A percentile compares a stretch with the other conserved stretches of the same genome.
Conservation (phyloP, 2,113 vertebrate species). For the Prionailurus viverrinus region DNA sequence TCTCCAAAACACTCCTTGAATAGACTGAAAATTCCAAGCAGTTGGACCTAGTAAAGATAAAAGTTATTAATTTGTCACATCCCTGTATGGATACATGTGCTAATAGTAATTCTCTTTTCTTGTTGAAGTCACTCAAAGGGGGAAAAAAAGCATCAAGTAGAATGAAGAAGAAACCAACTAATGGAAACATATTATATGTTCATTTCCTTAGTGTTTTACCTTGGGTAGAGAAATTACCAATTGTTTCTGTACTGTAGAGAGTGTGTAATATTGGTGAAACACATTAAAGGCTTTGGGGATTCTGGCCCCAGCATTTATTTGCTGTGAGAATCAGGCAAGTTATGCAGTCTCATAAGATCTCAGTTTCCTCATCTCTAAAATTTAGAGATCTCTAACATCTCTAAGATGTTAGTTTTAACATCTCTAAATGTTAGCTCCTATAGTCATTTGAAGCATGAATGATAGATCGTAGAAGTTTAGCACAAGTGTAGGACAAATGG, state of each 20-base stretch:
- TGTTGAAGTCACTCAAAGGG: not conserved
- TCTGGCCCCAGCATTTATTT: not conserved
- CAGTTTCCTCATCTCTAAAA: slow-evolving; percentile 40
- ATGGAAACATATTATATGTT: not conserved
- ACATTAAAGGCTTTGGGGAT: not conserved
- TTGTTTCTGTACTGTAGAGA: not conserved
- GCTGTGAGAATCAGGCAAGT: not conserved
- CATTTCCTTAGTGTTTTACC: not conserved
- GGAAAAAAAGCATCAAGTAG: not conserved
- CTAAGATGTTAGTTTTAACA: not conserved
- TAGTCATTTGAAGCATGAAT: not conserved
- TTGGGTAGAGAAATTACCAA: not conserved
- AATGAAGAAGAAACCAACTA: not conserved
- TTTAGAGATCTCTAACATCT: not conserved
- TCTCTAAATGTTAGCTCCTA: slow-evolving; percentile 16
- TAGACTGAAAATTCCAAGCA: slow-evolving; percentile 20
- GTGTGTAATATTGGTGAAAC: not conserved
- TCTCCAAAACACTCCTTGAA: not conserved
- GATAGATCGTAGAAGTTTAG: not conserved
- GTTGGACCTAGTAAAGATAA: not conserved
- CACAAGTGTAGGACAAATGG: not conserved
- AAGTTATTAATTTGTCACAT: not conserved
- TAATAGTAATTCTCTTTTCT: not conserved
- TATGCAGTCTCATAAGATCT: not conserved
- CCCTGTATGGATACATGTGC: not conserved